Conservation (phyloP, 2,113 vertebrate species). For the Sylvia atricapilla region DNA sequence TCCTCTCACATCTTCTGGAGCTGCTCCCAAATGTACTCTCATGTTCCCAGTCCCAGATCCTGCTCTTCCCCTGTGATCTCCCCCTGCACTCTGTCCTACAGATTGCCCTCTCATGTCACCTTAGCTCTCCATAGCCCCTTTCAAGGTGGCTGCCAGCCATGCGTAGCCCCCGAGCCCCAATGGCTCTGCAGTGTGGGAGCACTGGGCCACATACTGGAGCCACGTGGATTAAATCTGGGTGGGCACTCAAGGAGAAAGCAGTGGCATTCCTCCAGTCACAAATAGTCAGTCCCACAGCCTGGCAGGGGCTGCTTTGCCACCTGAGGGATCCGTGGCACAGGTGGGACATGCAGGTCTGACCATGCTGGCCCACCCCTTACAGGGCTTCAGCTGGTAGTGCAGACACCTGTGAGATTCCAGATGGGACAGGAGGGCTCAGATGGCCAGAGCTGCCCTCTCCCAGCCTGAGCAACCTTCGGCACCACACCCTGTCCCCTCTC, state of each 20-base stretch:
- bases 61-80: neutral
- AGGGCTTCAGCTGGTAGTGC: accelerated
- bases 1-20: neutral
- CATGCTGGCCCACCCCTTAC: neutral
- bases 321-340: neutral
- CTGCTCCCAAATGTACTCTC: neutral
- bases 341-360: neutral
- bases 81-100: accelerated
- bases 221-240: neutral
- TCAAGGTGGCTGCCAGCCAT: neutral
- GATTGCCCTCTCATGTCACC: neutral
- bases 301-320: neutral
- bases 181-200: neutral
- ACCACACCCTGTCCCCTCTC: neutral
- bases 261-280: accelerated
- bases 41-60: neutral
- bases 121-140: neutral
- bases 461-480: accelerated
- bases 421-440: neutral
- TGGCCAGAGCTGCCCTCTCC: neutral
- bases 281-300: neutral
- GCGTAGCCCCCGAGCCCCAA: accelerated
- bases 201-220: neutral
- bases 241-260: neutral
- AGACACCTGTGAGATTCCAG: neutral